These are phyloP conservation scores for Limnephilus marmoratus DNA, from an alignment of 2,888 invertebrate species.

Conservation along the genomic window DNA sequence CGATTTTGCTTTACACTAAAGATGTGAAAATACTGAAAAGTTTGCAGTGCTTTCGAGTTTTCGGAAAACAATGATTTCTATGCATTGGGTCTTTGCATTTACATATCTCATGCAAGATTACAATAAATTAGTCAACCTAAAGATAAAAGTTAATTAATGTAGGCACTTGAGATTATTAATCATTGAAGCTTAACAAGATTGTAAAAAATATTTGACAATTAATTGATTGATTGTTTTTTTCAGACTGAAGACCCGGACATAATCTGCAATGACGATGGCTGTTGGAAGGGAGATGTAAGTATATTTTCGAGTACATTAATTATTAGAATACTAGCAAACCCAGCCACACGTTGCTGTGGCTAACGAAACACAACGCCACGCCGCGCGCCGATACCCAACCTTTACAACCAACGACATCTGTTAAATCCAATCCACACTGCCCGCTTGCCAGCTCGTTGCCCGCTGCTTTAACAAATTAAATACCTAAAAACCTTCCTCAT, in stretches of 20 bases:
- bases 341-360: too few species aligned
- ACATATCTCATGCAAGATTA: neutral
- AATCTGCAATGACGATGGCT: constrained; percentile 34
- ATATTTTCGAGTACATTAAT: neutral
- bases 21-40: too few species aligned
- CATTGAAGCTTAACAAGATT: neutral
- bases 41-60: too few species aligned
- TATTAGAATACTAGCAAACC: neutral
- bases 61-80: neutral
- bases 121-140: neutral
- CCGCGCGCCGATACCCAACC: too few species aligned
- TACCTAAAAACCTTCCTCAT: too few species aligned
- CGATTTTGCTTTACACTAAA: too few species aligned
- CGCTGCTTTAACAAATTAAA: too few species aligned
- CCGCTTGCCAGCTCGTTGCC: too few species aligned
- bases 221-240: constrained; percentile 33
- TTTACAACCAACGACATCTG: too few species aligned
- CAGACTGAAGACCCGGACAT: constrained; percentile 19
- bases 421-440: too few species aligned
- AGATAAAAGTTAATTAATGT: neutral
- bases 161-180: too few species aligned
- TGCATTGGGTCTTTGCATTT: neutral
- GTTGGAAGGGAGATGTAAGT: constrained; percentile 48
- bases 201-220: neutral
- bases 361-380: too few species aligned